Evolutionary conservation across 2,113 vertebrate genomes (phyloP), one percentile per base, ranked within the genome.

Genomic region (Oncorhynchus nerka): DNA sequence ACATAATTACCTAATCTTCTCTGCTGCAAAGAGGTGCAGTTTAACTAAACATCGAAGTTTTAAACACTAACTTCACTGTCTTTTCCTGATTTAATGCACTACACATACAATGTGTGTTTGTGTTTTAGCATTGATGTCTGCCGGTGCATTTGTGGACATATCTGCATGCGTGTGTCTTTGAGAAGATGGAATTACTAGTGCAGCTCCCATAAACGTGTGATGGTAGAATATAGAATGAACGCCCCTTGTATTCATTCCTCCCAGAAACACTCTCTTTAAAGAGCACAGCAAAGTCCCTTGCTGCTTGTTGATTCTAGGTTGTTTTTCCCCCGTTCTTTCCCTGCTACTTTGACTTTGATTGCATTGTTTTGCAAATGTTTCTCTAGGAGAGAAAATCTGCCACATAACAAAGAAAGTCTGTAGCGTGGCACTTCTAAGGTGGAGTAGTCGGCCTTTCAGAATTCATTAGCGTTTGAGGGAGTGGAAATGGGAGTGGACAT

Each of bases 281-380:
- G 85, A 88, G 78, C 85, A 86, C 62, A n/a, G 51, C 65, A 74
- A 0, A 79, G 76, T 85, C 82, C 83, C 81, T 65, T n/a, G 84
- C 87, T 85, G 88, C 89, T 88, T 91, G 88, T 84, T 89, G 88
- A 89, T 90, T 85, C 77, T 82, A 78, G 83, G 77, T 90, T 80
- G 75, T 90, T 81, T 85, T 84, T 70, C 82, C 75, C 83, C 7
- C 59, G 81, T 76, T 76, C 76, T 87, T 80, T 79, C 77, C 77
- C 88, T 76, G 73, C 86, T 62, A 70, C 79, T 80, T 78, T 91
- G 89, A 90, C 89, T 88, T 93, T 89, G 89, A 83, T 4, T 77
- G 73, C 65, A 72, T 84, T 84, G 84, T 76, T 72, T 57, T 1
- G 64, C 70, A 78, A 76, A 72, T 83, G 7, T 78, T 80, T 83